These are phyloP conservation scores for Eulemur macaco DNA, from an alignment of 2,113 vertebrate genomes.

Conservation along the genomic window DNA sequence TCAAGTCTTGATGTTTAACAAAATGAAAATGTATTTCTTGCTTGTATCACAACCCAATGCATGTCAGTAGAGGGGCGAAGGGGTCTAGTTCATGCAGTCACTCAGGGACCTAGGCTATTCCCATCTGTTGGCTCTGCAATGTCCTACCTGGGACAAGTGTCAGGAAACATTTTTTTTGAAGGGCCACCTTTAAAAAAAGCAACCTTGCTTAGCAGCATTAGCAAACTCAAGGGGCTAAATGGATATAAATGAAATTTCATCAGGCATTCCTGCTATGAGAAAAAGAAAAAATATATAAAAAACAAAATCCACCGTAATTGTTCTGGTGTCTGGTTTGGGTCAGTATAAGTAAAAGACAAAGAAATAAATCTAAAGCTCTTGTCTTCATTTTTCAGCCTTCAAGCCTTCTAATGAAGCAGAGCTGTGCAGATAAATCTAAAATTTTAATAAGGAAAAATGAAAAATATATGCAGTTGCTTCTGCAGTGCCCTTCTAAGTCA, in stretches of 20 bases:
- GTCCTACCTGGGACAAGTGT: not conserved
- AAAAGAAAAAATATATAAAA: not conserved
- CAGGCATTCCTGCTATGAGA: not conserved
- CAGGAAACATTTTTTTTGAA: constrained; percentile 25
- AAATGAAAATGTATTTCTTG: not conserved
- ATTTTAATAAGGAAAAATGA: constrained; percentile 72
- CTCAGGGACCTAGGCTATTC: not conserved
- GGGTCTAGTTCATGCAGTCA: not conserved
- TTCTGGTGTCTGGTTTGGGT: constrained; percentile 48
- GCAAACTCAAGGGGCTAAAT: not conserved
- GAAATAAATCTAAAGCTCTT: constrained; percentile 62
- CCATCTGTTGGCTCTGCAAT: not conserved
- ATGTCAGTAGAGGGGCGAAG: not conserved
- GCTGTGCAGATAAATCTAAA: constrained; percentile 61
- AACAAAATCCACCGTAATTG: not conserved
- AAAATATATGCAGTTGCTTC: constrained; percentile 56
- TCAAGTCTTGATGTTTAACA: not conserved
- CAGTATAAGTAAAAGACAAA: constrained; percentile 52
- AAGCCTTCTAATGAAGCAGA: constrained; percentile 56
- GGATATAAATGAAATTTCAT: constrained; percentile 21
- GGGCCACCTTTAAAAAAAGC: not conserved
- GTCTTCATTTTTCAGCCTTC: constrained; percentile 60
- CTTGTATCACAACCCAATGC: not conserved
- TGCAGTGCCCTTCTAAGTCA: constrained; percentile 40
- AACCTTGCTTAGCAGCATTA: not conserved